These are phyloP conservation scores for Apis dorsata DNA, from an alignment of 1,140 invertebrate species.

Conservation along the genomic window DNA sequence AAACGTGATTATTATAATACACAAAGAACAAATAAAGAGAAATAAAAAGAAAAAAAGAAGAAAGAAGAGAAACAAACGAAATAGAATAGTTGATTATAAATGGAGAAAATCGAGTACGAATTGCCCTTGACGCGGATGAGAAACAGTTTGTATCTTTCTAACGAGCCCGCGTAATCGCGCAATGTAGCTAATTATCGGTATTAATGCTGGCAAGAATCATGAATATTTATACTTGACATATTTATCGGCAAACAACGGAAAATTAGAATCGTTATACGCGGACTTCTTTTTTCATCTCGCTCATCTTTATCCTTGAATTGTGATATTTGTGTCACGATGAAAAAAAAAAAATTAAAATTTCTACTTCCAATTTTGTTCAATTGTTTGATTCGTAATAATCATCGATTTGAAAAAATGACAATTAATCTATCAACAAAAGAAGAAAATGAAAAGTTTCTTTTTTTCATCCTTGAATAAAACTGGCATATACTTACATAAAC, in stretches of 20 bases:
- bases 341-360: constrained; percentile 32
- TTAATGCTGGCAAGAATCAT: constrained; percentile 40
- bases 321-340: not conserved
- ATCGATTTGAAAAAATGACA: too few relatives aligned
- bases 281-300: constrained; percentile 22
- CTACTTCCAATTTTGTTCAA: not conserved
- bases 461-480: not conserved
- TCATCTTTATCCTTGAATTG: constrained; percentile 22
- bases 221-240: constrained; percentile 49
- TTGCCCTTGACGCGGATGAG: constrained; percentile 18
- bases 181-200: constrained; percentile 39
- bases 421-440: not conserved
- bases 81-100: constrained; percentile 10
- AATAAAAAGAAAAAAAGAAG: too few relatives aligned
- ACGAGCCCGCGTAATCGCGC: constrained; percentile 43
- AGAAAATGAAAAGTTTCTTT: not conserved
- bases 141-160: constrained; percentile 1
- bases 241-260: constrained; percentile 23
- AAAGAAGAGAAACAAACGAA: not conserved
- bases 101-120: constrained; percentile 19
- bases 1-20: not conserved
- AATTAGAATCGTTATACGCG: constrained; percentile 17
- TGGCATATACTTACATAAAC: too few relatives aligned
- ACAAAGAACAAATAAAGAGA: rapidly evolving
- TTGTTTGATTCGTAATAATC: not conserved